A percentile compares a stretch with the other conserved stretches of the same genome.
These are phyloP conservation scores for Leuciscus idus DNA, from an alignment of 2,113 vertebrate species.

Conservation along the genomic window DNA sequence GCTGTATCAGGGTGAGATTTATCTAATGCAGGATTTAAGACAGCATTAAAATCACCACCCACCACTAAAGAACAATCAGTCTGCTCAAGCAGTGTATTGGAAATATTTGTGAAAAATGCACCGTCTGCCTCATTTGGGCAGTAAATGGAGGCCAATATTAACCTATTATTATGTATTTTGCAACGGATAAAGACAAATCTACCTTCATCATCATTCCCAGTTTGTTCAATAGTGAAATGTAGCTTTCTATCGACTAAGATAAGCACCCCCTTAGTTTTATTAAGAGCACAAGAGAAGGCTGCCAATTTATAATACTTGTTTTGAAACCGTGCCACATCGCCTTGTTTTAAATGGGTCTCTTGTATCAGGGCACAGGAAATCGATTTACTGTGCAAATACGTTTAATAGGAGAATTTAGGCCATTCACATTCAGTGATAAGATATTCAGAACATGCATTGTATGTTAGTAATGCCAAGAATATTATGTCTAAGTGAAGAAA, in stretches of 20 bases:
- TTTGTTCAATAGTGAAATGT: neutral
- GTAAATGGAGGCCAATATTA: neutral
- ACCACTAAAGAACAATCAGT: neutral
- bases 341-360: too few species aligned
- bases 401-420: conserved; percentile 13
- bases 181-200: neutral
- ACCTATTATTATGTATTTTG: neutral
- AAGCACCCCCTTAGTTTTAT: too few species aligned
- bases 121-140: neutral
- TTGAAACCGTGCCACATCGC: too few species aligned
- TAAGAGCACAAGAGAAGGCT: too few species aligned
- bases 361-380: too few species aligned
- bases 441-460: neutral
- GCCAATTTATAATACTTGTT: too few species aligned
- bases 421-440: neutral
- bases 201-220: neutral
- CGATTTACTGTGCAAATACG: neutral
- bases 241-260: neutral
- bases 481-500: too few species aligned
- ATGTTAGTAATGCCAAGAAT: fast-evolving
- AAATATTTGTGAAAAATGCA: neutral
- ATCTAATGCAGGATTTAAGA: too few species aligned
- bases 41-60: too few species aligned
- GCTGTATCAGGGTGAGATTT: too few species aligned
- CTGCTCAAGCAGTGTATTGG: neutral